Conservation (phyloP, 1,140 invertebrate species). For the Drosophila tropicalis region DNA sequence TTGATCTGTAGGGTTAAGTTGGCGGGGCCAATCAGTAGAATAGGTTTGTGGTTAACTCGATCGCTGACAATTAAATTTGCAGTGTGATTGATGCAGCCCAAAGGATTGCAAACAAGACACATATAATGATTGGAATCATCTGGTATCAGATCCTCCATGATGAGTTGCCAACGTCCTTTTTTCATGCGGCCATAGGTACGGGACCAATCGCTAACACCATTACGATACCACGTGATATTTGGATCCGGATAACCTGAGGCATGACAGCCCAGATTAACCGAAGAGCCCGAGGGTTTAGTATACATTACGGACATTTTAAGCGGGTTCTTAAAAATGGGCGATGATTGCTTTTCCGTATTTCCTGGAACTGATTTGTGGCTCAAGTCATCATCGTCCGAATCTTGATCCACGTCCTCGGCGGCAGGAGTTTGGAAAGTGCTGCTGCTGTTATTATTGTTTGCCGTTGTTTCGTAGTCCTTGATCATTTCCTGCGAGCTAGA, state of each 20-base stretch:
- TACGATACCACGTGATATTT: slow-evolving; percentile 91
- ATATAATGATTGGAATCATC: slow-evolving; percentile 93
- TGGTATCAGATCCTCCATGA: slow-evolving; percentile 89
- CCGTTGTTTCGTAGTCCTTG: slow-evolving; percentile 79
- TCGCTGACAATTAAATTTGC: slow-evolving; percentile 84
- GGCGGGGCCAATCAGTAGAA: slow-evolving; percentile 49
- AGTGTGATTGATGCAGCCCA: slow-evolving; percentile 90
- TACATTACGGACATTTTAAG: slow-evolving; percentile 80
- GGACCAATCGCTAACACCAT: slow-evolving; percentile 87
- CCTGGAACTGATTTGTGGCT: slow-evolving; percentile 24
- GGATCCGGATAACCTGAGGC: slow-evolving; percentile 89
- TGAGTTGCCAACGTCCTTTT: slow-evolving; percentile 87
- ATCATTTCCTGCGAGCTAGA: slow-evolving; percentile 52
- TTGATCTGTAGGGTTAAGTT: slow-evolving; percentile 71
- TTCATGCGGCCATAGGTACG: slow-evolving; percentile 82
- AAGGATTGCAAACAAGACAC: slow-evolving; percentile 91
- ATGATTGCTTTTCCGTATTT: slow-evolving; percentile 18
- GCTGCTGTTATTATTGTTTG: background rate
- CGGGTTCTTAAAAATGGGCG: slow-evolving; percentile 56
- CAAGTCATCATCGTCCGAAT: slow-evolving; percentile 48
- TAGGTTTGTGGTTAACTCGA: slow-evolving; percentile 79
- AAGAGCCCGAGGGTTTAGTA: slow-evolving; percentile 87
- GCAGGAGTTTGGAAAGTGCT: background rate
- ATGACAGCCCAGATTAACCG: slow-evolving; percentile 86
- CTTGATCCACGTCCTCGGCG: slow-evolving; percentile 19